Evolutionary conservation across 2,888 invertebrate genomes (phyloP).

Genomic region (Morpho deidamia): DNA sequence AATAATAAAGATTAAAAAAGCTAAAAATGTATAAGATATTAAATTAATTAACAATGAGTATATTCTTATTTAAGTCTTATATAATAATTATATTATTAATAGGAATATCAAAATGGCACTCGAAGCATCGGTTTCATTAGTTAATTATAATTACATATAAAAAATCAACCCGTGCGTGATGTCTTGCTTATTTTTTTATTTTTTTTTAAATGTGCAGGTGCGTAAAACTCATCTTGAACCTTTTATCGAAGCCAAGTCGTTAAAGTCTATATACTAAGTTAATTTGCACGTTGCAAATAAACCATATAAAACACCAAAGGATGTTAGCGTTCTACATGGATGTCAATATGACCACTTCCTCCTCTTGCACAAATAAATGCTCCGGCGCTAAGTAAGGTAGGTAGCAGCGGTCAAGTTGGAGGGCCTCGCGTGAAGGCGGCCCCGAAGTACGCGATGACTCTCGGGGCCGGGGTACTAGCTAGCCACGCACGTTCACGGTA

Average conservation of each 20-base stretch:
- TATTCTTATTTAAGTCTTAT: conserved; percentile 7
- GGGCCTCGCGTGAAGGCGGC: conserved; percentile 55
- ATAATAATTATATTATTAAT: background rate
- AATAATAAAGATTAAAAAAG: conserved; percentile 31
- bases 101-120: conserved; percentile 56
- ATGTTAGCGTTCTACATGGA: conserved; percentile 44
- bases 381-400: conserved; percentile 56
- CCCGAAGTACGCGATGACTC: conserved; percentile 56
- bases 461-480: conserved; percentile 66
- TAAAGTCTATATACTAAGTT: background rate
- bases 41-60: conserved; percentile 7
- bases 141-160: conserved; percentile 35
- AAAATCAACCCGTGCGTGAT: conserved; percentile 30
- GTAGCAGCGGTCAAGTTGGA: conserved; percentile 58
- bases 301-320: conserved; percentile 20
- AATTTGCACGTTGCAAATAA: conserved; percentile 10
- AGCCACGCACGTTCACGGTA: conserved; percentile 73
- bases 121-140: conserved; percentile 55
- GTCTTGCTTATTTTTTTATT: conserved; percentile 41
- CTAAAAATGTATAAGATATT: conserved; percentile 8
- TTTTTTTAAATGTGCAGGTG: conserved; percentile 57
- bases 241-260: conserved; percentile 48
- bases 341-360: conserved; percentile 63
- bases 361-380: conserved; percentile 62
- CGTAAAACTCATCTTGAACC: conserved; percentile 37